Conservation (phyloP, 2,888 invertebrate genomes). For the Vesta saturnalis region DNA sequence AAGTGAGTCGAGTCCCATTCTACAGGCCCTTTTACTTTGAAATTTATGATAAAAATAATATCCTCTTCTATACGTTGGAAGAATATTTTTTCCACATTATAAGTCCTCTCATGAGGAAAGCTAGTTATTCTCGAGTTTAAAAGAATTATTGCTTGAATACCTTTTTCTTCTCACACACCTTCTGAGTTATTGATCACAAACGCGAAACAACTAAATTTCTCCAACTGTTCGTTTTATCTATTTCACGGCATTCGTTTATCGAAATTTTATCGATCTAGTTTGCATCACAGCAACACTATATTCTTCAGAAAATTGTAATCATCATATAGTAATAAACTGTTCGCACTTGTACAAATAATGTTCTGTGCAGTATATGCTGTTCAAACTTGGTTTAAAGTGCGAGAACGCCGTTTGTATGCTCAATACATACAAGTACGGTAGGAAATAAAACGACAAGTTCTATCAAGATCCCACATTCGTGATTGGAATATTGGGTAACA, state of each 20-base stretch:
- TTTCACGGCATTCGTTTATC: no score
- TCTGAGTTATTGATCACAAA: conserved; percentile 25
- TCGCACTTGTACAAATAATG: background rate
- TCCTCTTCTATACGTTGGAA: conserved; percentile 37
- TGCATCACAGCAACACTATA: no score
- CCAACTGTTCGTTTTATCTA: no score
- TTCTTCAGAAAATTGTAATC: no score
- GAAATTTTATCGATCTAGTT: no score
- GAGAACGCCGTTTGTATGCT: conserved; percentile 32
- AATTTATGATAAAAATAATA: conserved; percentile 40
- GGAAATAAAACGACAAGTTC: conserved; percentile 38
- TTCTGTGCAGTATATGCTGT: conserved; percentile 11
- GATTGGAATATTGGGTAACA: conserved; percentile 38
- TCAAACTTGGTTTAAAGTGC: conserved; percentile 18
- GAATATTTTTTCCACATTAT: conserved; percentile 40
- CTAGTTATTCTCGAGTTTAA: conserved; percentile 37
- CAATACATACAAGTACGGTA: conserved; percentile 37
- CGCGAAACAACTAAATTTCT: no score
- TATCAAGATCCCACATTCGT: conserved; percentile 40
- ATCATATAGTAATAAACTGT: background rate
- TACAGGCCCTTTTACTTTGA: conserved; percentile 31
- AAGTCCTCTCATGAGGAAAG: conserved; percentile 38
- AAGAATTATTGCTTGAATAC: conserved; percentile 38
- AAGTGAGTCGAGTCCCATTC: conserved; percentile 30
- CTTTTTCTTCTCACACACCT: conserved; percentile 28